Evolutionary conservation across 2,797 vertebrate species (phyloP).

Genomic region (Diglossa cyanea): DNA sequence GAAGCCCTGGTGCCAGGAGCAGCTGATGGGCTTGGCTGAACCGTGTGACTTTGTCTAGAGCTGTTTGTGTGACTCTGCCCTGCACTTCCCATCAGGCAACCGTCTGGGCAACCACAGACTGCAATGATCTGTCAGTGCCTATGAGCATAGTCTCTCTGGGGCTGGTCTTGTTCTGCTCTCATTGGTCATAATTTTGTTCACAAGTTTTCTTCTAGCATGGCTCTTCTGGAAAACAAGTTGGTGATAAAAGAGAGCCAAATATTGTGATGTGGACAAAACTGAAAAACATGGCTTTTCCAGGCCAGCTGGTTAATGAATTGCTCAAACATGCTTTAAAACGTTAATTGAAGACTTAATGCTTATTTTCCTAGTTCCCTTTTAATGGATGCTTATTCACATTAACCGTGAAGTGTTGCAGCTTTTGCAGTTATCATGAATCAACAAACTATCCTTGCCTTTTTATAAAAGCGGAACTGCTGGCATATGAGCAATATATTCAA

Average conservation of each 20-base stretch:
- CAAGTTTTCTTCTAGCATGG: neutral
- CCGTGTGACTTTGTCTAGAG: neutral
- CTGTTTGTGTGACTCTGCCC: neutral
- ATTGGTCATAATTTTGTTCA: neutral
- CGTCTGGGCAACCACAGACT: fast-evolving
- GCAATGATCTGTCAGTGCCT: neutral
- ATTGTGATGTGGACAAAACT: neutral
- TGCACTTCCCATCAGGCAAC: neutral
- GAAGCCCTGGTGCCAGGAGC: neutral
- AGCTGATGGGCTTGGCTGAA: neutral
- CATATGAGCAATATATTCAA: neutral
- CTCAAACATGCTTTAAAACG: neutral
- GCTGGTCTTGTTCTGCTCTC: neutral
- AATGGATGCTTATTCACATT: neutral
- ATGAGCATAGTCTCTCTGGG: neutral
- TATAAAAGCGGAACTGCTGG: neutral
- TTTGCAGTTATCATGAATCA: constrained; percentile 10
- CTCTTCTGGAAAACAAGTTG: neutral
- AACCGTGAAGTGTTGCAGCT: neutral
- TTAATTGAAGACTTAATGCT: neutral
- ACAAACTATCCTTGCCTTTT: neutral
- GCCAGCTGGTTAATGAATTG: neutral
- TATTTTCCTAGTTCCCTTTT: constrained; percentile 1
- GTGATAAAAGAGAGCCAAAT: neutral
- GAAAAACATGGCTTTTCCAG: neutral